A percentile compares a stretch with the other conserved stretches of the same genome.
phyloP scores from a whole-genome alignment of 2,888 invertebrate genomes.

The Tenthredo livida region DNA sequence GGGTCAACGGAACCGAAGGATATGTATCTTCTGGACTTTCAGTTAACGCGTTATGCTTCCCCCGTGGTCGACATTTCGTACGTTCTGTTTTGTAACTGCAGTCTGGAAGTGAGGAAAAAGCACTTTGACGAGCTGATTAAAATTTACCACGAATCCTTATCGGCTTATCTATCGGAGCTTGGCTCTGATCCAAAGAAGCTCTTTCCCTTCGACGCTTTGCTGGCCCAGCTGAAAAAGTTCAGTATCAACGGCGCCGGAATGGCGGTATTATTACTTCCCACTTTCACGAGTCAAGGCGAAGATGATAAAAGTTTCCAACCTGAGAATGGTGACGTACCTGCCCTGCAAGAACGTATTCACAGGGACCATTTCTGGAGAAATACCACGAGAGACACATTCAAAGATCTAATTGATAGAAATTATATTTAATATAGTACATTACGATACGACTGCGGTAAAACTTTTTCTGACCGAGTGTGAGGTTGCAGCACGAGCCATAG shows the following conservation, averaged over 20 bases:
- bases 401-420: slow-evolving; percentile 61
- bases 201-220: slow-evolving; percentile 67
- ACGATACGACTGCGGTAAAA: too few species aligned
- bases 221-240: slow-evolving; percentile 67
- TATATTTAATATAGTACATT: too few species aligned
- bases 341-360: slow-evolving; percentile 56
- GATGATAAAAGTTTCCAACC: slow-evolving; percentile 61
- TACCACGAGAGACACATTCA: slow-evolving; percentile 58
- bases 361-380: slow-evolving; percentile 59
- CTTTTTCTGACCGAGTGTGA: too few species aligned
- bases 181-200: slow-evolving; percentile 65
- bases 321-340: slow-evolving; percentile 41
- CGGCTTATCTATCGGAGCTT: slow-evolving; percentile 61
- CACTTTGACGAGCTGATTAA: slow-evolving; percentile 68
- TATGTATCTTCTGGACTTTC: slow-evolving; percentile 62
- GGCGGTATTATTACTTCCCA: slow-evolving; percentile 63
- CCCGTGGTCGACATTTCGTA: slow-evolving; percentile 71
- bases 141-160: slow-evolving; percentile 70
- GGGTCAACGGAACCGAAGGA: slow-evolving; percentile 57
- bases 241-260: slow-evolving; percentile 65
- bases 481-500: too few species aligned
- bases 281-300: slow-evolving; percentile 64
- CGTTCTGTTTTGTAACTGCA: slow-evolving; percentile 70
- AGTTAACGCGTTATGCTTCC: slow-evolving; percentile 63
- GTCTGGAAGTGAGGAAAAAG: slow-evolving; percentile 65